phyloP scores from a whole-genome alignment of 2,797 vertebrate genomes.

The Hypotaenidia philippensis region DNA sequence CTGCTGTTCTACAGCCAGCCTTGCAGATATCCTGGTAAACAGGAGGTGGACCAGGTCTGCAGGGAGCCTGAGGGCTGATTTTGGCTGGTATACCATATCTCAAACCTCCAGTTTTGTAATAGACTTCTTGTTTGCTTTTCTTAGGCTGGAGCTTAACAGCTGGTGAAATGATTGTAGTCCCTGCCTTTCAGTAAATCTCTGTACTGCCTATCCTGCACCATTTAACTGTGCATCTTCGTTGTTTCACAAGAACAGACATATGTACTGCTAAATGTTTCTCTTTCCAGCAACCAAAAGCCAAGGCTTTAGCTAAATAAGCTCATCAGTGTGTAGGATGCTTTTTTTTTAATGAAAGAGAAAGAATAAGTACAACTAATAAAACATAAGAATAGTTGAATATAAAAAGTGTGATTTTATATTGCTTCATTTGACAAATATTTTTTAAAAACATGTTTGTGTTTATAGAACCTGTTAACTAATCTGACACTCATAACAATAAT shows the following conservation, averaged over 20 bases:
- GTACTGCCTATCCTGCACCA: neutral
- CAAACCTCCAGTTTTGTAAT: neutral
- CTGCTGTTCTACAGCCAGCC: rapidly evolving
- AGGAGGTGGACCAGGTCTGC: neutral
- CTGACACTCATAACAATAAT: slow-evolving; percentile 22
- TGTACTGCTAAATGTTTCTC: neutral
- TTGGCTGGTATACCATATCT: neutral
- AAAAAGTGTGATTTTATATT: neutral
- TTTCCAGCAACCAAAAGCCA: neutral
- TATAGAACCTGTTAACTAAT: slow-evolving; percentile 38
- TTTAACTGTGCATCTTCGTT: neutral
- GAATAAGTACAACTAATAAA: neutral
- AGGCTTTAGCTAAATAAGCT: neutral
- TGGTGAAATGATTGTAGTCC: neutral
- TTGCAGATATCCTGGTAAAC: neutral
- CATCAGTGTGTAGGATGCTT: neutral
- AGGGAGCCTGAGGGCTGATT: neutral
- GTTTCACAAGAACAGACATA: neutral
- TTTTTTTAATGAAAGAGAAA: neutral
- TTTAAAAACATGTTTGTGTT: neutral
- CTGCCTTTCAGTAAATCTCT: neutral
- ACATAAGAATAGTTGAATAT: neutral
- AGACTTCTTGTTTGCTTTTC: neutral
- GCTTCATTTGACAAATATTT: neutral
- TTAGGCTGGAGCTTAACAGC: neutral